Evolutionary conservation across 2,888 invertebrate genomes (phyloP), one percentile per base, ranked within the genome.

Genomic region (Serrognathus titanus): DNA sequence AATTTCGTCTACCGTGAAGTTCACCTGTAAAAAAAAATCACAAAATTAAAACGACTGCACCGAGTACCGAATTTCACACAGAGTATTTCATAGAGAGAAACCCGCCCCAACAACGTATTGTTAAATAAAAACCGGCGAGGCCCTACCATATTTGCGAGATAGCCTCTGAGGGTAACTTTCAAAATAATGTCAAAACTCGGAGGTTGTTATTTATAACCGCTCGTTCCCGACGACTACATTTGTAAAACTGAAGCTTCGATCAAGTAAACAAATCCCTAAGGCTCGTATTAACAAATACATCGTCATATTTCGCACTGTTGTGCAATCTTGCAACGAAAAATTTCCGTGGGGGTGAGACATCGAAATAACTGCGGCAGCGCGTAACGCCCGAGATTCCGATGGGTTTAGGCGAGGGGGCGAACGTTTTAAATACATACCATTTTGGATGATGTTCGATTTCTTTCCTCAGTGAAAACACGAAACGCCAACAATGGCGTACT

Each of bases 1-100:
- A 86, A 99, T 98, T 85, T 99, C 97, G 85, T 98, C 98, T 83
- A 99, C 94, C 68, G 98, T 99, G 82, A 99, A 99, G 89, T 99
- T 99, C 89, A 99, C 99, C 99, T 98, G 71, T 41, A 79, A 72
- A 51, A 55, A 55, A 57, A 31, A 38, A 3, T 52, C 6, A 61
- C 55, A 62, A 57, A 62, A 56, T 64, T 57, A 48, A 35, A 48
- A 38, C 11, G 3, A 24, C 10, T 35, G 2, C 7, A 37, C 39
- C 47, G 48, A 12, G 38, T 45, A 24, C 50, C 41, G 37, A 38
- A 48, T 39, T 16, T 12, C 20, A 4, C 16, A 11, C 8, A n/a
- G 38, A 35, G 35, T 40, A 51, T 45, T 35, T 35, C 10, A 9
- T 12, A 16, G 16, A n/a, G n/a, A n/a, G n/a, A n/a, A n/a, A n/a